These are phyloP conservation scores for Xanthorhoe designata DNA, from an alignment of 2,888 invertebrate genomes.

Conservation along the genomic window DNA sequence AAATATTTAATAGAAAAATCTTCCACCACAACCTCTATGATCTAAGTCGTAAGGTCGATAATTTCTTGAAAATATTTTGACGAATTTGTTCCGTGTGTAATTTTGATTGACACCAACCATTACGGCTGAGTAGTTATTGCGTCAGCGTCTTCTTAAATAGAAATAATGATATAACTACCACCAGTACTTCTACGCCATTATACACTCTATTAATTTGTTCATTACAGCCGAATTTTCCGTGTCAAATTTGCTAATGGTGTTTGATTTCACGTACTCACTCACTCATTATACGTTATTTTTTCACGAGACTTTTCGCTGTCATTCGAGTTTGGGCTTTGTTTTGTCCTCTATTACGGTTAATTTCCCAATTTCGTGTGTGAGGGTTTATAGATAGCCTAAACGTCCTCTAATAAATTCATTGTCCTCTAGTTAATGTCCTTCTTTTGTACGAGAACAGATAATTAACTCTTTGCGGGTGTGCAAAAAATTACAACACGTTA, in stretches of 20 bases:
- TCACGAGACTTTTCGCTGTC: constrained; percentile 40
- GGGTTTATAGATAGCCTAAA: constrained; percentile 29
- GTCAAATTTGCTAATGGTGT: constrained; percentile 36
- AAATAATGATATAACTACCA: constrained; percentile 52
- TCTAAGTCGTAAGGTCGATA: constrained; percentile 29
- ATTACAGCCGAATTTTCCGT: constrained; percentile 41
- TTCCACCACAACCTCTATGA: constrained; percentile 37
- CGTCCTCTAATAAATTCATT: constrained; percentile 34
- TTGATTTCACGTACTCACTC: constrained; percentile 39
- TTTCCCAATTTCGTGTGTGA: constrained; percentile 35
- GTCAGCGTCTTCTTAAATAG: constrained; percentile 77
- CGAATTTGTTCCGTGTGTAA: constrained; percentile 77
- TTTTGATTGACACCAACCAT: constrained; percentile 85
- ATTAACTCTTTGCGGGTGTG: constrained; percentile 44
- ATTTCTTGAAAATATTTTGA: constrained; percentile 50
- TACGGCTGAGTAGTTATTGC: constrained; percentile 80
- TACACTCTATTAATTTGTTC: constrained; percentile 39
- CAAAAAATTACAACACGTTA: constrained; percentile 35
- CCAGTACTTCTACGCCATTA: constrained; percentile 45
- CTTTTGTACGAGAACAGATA: constrained; percentile 35
- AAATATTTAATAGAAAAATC: constrained; percentile 38
- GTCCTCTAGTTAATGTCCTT: constrained; percentile 42
- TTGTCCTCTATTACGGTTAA: constrained; percentile 38
- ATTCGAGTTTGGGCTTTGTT: constrained; percentile 50
- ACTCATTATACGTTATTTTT: constrained; percentile 40